These are phyloP conservation scores for Paracanthobrama guichenoti DNA, from an alignment of 2,113 vertebrate genomes.

Conservation along the genomic window DNA sequence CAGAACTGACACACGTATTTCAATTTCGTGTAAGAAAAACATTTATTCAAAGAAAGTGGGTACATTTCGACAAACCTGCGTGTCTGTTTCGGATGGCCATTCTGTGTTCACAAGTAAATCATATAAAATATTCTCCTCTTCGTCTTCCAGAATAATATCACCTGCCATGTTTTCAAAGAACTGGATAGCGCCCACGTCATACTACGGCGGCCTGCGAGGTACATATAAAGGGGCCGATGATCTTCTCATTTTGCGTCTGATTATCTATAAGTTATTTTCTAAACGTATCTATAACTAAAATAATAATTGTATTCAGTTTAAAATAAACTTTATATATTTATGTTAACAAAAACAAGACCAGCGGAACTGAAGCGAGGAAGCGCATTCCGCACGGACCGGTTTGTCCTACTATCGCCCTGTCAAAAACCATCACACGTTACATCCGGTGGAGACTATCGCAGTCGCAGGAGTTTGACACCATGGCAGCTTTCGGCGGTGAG, in stretches of 20 bases:
- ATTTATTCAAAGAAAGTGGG: too few species aligned
- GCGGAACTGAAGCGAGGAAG: constrained; percentile 57
- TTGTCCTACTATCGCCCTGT: constrained; percentile 45
- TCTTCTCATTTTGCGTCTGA: background rate
- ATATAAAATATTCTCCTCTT: constrained; percentile 92
- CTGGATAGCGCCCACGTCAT: constrained; percentile 1
- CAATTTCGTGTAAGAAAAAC: background rate
- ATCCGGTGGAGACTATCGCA: constrained; percentile 54
- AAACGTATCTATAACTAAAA: background rate
- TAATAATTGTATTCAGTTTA: too few species aligned
- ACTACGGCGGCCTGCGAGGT: constrained; percentile 69
- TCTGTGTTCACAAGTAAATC: constrained; percentile 91
- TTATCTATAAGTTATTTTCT: background rate
- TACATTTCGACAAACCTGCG: constrained; percentile 78
- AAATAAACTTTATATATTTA: background rate
- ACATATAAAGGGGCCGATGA: constrained; percentile 53
- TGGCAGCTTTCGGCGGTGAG: constrained; percentile 78
- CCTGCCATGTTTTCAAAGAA: constrained; percentile 77
- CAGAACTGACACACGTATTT: background rate
- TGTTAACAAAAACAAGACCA: background rate
- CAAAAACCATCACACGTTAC: constrained; percentile 45
- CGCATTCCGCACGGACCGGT: background rate
- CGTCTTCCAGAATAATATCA: constrained; percentile 63
- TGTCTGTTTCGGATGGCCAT: constrained; percentile 92
- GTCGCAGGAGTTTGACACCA: constrained; percentile 22